A percentile compares a stretch with the other conserved stretches of the same genome.
These are phyloP conservation scores for Melinaea marsaeus DNA, from an alignment of 2,888 invertebrate genomes.

Conservation along the genomic window DNA sequence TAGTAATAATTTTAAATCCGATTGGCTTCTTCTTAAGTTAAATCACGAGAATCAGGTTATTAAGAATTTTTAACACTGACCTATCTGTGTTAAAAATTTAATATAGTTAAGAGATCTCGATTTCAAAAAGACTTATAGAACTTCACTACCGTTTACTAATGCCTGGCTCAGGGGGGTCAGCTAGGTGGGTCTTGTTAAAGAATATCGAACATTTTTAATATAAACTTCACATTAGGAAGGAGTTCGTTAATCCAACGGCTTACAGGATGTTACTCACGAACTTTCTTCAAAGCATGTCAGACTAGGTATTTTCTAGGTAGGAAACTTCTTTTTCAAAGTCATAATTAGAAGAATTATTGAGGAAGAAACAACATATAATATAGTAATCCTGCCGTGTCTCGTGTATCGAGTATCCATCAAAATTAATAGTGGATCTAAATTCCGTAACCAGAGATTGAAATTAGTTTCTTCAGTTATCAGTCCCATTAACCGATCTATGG, in stretches of 20 bases:
- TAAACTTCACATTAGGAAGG: slow-evolving; percentile 34
- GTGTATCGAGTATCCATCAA: too few species aligned
- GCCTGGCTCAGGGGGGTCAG: slow-evolving; percentile 10
- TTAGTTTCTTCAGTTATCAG: too few species aligned
- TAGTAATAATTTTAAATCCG: too few species aligned
- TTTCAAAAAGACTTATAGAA: neutral
- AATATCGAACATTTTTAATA: slow-evolving; percentile 43
- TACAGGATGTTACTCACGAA: slow-evolving; percentile 27
- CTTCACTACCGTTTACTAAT: slow-evolving; percentile 8
- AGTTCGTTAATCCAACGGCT: slow-evolving; percentile 31
- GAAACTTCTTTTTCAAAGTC: slow-evolving; percentile 20
- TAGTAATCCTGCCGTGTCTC: too few species aligned
- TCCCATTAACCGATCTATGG: too few species aligned
- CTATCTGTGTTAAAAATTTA: too few species aligned
- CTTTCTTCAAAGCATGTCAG: slow-evolving; percentile 21
- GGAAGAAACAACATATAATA: slow-evolving; percentile 9
- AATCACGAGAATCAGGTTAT: too few species aligned
- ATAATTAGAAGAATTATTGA: slow-evolving; percentile 25
- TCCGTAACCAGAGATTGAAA: too few species aligned
- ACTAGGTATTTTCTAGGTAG: slow-evolving; percentile 16
- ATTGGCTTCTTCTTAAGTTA: too few species aligned
- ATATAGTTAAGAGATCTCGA: too few species aligned
- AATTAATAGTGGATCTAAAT: too few species aligned
- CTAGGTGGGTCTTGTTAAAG: slow-evolving; percentile 10
- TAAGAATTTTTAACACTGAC: too few species aligned